Evolutionary conservation across 2,888 invertebrate species (phyloP), one percentile per base, ranked within the genome.

Genomic region (Neoascia interrupta): DNA sequence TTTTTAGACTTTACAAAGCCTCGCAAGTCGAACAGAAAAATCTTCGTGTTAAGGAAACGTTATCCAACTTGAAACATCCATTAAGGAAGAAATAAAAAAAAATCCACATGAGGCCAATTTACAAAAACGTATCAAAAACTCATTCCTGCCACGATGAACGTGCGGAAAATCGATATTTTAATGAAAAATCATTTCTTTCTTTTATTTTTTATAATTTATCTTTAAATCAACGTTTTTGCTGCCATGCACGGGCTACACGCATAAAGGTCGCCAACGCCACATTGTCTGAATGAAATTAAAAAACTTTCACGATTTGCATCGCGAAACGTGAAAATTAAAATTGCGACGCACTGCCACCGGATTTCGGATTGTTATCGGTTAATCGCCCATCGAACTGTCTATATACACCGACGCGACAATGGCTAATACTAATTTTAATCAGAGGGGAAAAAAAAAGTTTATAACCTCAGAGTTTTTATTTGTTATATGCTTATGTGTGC

Each of bases 291-390:
- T 60, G 60, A 64, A 72, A 72, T 64, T 56, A 64, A 56, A 64
- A 72, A 72, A 72, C 72, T 72, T 72, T 72, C 72, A 72, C 72
- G 72, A 63, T 56, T 47, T 49, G 21, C 54, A 54, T 49, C 47
- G 56, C 54, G 19, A 54, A 54, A 54, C 26, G 63, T 60, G 23
- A 43, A 58, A 21, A 58, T 15, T 41, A 36, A 58, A 49, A 39
- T 34, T 10, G 36, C n/a, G 28, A 19, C 26, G 63, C n/a, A n/a
- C n/a, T n/a, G n/a, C 53, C 37, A 47, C 53, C 47, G 37, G n/a
- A 26, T 63, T 54, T 63, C 8, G 53, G 53, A 61, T 37, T 6
- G 37, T 41, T 72, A 56, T 64, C 72, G 47, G 47, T 41, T 64
- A 56, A 64, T 72, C 72, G 64, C 64, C 64, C 64, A 60, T 64